A percentile compares a stretch with the other conserved stretches of the same genome.
These are phyloP conservation scores for Eucera pruinosa DNA, from an alignment of 2,888 invertebrate genomes.

Conservation along the genomic window DNA sequence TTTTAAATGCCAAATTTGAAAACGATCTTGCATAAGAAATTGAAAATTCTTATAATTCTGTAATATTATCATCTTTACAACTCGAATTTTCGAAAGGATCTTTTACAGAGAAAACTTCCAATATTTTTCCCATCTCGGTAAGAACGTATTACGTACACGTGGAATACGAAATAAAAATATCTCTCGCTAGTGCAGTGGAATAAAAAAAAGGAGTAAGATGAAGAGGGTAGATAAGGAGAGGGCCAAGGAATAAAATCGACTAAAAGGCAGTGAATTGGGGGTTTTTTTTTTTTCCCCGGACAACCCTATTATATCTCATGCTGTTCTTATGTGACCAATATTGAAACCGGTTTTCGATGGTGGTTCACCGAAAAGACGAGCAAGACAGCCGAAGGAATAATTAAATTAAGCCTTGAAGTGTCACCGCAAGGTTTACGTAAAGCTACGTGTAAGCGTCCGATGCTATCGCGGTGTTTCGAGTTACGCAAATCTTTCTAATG, in stretches of 20 bases:
- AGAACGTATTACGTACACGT: too few species aligned
- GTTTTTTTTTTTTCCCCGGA: conserved; percentile 8
- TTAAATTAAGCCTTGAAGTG: conserved; percentile 55
- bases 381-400: conserved; percentile 30
- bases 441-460: conserved; percentile 43
- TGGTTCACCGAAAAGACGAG: conserved; percentile 24
- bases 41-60: too few species aligned
- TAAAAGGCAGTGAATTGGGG: conserved; percentile 9
- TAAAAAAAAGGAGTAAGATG: too few species aligned
- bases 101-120: too few species aligned
- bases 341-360: conserved; percentile 54
- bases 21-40: too few species aligned
- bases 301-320: conserved; percentile 22
- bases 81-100: too few species aligned
- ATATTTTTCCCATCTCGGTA: too few species aligned
- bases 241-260: background rate
- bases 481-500: conserved; percentile 54
- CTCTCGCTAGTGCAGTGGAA: too few species aligned
- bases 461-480: conserved; percentile 40
- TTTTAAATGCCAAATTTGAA: too few species aligned
- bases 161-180: too few species aligned
- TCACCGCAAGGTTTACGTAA: conserved; percentile 53
- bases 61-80: too few species aligned
- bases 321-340: conserved; percentile 28
- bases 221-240: background rate